Conservation (phyloP, 2,888 invertebrate species). For the Tenthredo mesomela region DNA sequence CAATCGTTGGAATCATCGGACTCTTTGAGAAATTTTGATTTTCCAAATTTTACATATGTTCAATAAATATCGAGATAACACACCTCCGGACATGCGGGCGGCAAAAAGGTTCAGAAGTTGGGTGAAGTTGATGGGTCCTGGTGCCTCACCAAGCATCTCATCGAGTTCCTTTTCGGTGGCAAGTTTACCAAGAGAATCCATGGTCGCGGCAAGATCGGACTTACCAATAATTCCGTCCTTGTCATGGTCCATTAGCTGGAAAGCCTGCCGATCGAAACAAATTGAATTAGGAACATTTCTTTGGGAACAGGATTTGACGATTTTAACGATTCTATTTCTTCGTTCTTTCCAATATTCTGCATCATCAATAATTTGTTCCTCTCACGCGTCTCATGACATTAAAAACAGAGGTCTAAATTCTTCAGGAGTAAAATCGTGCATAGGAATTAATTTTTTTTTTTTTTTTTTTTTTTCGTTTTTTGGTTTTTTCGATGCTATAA, state of each 20-base stretch:
- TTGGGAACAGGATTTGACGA: background rate
- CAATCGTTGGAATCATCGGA: background rate
- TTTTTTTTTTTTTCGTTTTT: background rate
- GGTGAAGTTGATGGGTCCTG: constrained; percentile 97
- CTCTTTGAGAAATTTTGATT: background rate
- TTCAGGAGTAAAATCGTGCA: too few relatives aligned
- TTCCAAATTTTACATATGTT: background rate
- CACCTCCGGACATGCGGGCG: constrained; percentile 93
- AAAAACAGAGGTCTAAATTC: too few relatives aligned
- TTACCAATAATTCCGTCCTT: constrained; percentile 95
- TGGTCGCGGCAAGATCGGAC: constrained; percentile 94
- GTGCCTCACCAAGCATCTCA: constrained; percentile 91
- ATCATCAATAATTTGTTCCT: too few relatives aligned
- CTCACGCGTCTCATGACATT: too few relatives aligned
- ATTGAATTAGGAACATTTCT: constrained; percentile 47
- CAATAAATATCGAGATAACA: background rate
- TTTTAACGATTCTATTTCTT: background rate
- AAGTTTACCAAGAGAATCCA: constrained; percentile 95
- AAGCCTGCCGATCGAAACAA: constrained; percentile 82
- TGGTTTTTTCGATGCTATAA: background rate
- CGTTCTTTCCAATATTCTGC: background rate
- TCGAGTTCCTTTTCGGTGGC: constrained; percentile 95
- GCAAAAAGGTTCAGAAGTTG: constrained; percentile 96
- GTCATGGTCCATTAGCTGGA: constrained; percentile 97
- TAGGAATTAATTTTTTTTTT: background rate